These are phyloP conservation scores for Bufo gargarizans DNA, from an alignment of 2,113 vertebrate genomes.

Conservation along the genomic window DNA sequence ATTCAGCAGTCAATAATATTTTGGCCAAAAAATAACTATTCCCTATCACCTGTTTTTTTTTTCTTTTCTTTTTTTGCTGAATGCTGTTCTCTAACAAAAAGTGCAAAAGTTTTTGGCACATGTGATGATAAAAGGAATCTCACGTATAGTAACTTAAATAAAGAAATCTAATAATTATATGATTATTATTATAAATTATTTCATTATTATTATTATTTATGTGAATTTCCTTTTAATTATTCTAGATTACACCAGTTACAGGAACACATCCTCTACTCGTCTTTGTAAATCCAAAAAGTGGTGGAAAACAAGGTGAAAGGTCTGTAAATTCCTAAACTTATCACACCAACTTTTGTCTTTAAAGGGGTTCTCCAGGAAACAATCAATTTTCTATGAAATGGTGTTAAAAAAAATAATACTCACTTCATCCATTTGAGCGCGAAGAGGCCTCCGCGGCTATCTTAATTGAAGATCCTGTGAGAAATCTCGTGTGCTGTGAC, in stretches of 20 bases:
- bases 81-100: neutral
- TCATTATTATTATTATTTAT: neutral
- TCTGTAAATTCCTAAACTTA: conserved; percentile 63
- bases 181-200: neutral
- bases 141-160: neutral
- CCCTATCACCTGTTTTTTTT: neutral
- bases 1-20: too few relatives aligned
- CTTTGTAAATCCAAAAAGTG: conserved; percentile 96
- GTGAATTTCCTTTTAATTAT: conserved; percentile 37
- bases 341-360: neutral
- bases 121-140: neutral
- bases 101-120: neutral
- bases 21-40: neutral
- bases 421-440: too few relatives aligned
- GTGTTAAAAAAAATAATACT: too few relatives aligned
- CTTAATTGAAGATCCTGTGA: too few relatives aligned
- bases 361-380: too few relatives aligned
- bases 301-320: conserved; percentile 96
- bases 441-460: too few relatives aligned
- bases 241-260: conserved; percentile 92
- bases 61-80: neutral
- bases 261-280: conserved; percentile 94
- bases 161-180: neutral
- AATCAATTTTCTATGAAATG: too few relatives aligned
- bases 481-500: too few relatives aligned